phyloP scores from a whole-genome alignment of 2,797 vertebrate genomes.

The Steatocranus sp. region DNA sequence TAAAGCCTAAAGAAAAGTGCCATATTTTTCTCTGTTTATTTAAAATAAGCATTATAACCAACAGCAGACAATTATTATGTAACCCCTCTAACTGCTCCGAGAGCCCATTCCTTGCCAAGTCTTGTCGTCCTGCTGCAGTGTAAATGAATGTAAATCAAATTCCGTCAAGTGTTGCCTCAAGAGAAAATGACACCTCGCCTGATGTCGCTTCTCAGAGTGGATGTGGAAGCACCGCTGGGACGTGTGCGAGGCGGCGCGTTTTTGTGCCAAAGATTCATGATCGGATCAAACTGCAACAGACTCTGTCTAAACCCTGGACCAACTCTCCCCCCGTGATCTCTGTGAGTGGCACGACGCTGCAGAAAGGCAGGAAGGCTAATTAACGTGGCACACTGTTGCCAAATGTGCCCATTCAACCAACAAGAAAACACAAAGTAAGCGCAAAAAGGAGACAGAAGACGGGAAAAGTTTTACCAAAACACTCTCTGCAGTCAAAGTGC shows the following conservation, averaged over 20 bases:
- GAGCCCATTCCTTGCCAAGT: conserved; percentile 25
- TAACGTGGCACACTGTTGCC: not conserved
- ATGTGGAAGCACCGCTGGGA: not conserved
- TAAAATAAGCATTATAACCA: not conserved
- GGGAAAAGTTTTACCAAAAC: not conserved
- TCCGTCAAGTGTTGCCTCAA: not conserved
- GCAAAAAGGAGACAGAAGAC: too few species aligned
- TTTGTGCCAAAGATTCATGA: not conserved
- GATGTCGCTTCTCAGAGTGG: not conserved
- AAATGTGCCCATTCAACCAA: not conserved
- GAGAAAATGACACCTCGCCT: not conserved
- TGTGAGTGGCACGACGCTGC: not conserved
- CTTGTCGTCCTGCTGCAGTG: conserved; percentile 18
- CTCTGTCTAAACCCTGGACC: not conserved
- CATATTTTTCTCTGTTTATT: not conserved
- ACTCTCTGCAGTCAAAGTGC: not conserved
- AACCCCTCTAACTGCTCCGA: not conserved
- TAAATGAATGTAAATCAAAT: conserved; percentile 44
- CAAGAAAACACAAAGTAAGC: not conserved
- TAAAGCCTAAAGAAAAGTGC: not conserved
- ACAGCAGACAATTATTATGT: not conserved
- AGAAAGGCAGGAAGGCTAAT: not conserved
- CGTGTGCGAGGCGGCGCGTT: not conserved
- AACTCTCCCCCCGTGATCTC: not conserved
- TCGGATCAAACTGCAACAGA: not conserved